Percentiles rank a stretch among this genome's conserved stretches.
phyloP scores from a whole-genome alignment of 2,113 vertebrate genomes.

The Pluvianellus socialis region DNA sequence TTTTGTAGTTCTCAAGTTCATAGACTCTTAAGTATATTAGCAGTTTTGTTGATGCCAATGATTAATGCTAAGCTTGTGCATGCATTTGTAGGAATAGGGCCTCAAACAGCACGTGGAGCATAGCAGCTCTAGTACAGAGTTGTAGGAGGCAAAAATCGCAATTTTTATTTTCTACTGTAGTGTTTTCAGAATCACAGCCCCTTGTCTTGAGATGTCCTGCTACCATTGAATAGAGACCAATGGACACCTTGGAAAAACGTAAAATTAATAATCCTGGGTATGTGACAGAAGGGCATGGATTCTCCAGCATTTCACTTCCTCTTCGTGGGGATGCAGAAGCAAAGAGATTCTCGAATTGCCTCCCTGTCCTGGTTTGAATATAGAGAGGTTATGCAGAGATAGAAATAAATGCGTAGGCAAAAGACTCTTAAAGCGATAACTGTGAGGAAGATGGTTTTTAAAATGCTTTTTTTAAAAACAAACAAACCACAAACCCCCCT shows the following conservation, averaged over 20 bases:
- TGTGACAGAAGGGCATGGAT: not conserved
- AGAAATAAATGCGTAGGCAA: not conserved
- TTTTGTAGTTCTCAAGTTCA: not conserved
- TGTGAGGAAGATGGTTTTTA: not conserved
- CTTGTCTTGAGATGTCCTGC: not conserved
- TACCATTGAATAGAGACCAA: not conserved
- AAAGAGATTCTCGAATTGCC: not conserved
- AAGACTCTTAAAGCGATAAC: not conserved
- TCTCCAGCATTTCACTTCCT: not conserved
- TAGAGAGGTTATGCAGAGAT: not conserved
- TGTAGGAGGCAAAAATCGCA: not conserved
- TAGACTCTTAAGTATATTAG: not conserved
- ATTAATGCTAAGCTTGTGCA: not conserved
- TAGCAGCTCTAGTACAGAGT: not conserved
- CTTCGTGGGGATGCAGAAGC: not conserved
- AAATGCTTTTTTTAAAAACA: not conserved
- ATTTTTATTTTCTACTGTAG: not conserved
- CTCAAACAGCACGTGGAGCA: not conserved
- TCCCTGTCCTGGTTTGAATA: not conserved
- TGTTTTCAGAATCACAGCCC: not conserved
- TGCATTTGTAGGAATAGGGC: not conserved
- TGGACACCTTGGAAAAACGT: not conserved
- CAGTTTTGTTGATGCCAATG: not conserved
- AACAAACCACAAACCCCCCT: rapidly evolving
- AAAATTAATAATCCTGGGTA: not conserved